Evolutionary conservation across 2,113 vertebrate genomes (phyloP).

Genomic region (Peromyscus californicus): DNA sequence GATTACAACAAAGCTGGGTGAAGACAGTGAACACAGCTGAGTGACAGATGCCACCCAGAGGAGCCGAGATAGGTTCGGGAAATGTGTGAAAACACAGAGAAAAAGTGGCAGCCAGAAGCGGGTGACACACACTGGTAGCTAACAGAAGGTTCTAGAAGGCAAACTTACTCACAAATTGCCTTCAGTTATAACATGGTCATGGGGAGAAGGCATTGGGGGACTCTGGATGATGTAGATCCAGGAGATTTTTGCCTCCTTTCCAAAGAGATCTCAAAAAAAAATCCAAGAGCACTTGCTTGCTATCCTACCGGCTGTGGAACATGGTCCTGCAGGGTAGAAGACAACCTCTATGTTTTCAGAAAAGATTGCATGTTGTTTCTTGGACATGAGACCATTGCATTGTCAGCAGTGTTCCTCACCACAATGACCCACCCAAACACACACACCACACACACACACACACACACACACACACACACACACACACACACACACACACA

Average conservation of each 20-base stretch:
- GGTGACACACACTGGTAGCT: no score
- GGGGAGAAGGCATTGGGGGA: no score
- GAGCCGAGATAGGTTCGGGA: rapidly evolving
- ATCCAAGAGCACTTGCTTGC: not conserved
- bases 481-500: no score
- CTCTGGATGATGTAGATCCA: not conserved
- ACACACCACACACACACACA: no score
- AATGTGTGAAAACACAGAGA: no score
- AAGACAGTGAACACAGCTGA: not conserved
- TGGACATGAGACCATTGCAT: not conserved
- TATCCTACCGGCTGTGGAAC: no score
- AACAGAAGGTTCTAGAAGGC: not conserved
- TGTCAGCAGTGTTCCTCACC: rapidly evolving
- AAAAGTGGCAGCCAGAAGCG: not conserved
- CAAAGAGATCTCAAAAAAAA: not conserved
- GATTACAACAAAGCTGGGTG: no score
- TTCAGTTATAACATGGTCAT: no score
- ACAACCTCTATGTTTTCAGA: rapidly evolving
- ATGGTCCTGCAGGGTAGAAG: not conserved
- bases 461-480: no score
- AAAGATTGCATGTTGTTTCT: not conserved
- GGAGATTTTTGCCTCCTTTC: not conserved
- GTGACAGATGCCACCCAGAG: no score
- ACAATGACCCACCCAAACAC: not conserved
- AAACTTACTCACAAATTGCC: not conserved